phyloP scores from a whole-genome alignment of 2,797 vertebrate species.

The Gouania willdenowi region DNA sequence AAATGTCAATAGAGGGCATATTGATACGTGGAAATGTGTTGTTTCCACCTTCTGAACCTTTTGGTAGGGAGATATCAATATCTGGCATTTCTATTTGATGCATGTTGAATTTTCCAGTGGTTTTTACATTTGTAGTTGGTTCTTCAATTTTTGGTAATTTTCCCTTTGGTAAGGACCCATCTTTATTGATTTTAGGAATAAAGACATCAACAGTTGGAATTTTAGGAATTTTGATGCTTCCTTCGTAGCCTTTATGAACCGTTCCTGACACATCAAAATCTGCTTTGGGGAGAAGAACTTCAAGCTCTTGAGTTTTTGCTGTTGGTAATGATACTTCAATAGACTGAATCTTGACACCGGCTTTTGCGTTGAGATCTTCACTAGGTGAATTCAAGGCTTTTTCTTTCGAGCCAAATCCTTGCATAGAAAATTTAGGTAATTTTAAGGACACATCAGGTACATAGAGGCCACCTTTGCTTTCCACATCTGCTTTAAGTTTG shows the following conservation, averaged over 20 bases:
- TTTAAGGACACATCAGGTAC: slow-evolving; percentile 64
- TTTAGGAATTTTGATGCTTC: slow-evolving; percentile 73
- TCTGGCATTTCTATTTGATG: slow-evolving; percentile 23
- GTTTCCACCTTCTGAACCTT: slow-evolving; percentile 34
- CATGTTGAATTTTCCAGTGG: slow-evolving; percentile 31
- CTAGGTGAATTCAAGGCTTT: slow-evolving; percentile 40
- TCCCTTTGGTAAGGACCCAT: slow-evolving; percentile 59
- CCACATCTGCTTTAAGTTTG: slow-evolving; percentile 28
- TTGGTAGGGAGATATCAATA: slow-evolving; percentile 49
- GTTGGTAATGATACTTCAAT: slow-evolving; percentile 72
- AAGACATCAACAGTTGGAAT: slow-evolving; percentile 70
- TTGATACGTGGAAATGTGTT: slow-evolving; percentile 36
- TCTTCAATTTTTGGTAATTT: slow-evolving; percentile 34
- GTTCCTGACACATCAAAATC: slow-evolving; percentile 73
- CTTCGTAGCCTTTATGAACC: slow-evolving; percentile 72
- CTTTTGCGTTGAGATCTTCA: slow-evolving; percentile 40
- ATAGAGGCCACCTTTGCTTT: slow-evolving; percentile 44
- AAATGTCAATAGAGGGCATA: slow-evolving; percentile 27
- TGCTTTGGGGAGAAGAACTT: slow-evolving; percentile 66
- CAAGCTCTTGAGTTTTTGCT: slow-evolving; percentile 63
- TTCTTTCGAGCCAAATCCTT: slow-evolving; percentile 62
- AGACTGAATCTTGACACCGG: slow-evolving; percentile 70
- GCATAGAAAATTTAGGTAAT: slow-evolving; percentile 73
- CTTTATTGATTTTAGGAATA: slow-evolving; percentile 70
- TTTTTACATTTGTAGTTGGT: slow-evolving; percentile 25